These are phyloP conservation scores for Xiphophorus hellerii DNA, from an alignment of 2,113 vertebrate genomes.

Conservation along the genomic window DNA sequence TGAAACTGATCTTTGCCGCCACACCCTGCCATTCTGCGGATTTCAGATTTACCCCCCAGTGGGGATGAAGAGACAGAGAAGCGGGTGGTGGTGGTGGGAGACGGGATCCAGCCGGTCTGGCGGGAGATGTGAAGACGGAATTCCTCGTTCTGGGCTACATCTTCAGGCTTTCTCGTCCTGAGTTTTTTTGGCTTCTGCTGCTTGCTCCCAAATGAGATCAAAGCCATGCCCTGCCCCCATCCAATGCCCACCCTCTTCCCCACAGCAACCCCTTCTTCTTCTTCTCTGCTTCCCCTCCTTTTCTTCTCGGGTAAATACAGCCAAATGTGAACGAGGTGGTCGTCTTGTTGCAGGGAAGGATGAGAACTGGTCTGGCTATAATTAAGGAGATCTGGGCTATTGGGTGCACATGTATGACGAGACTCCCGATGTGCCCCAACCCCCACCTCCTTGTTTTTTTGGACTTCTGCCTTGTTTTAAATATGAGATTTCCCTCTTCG, in stretches of 20 bases:
- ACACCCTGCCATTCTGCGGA: conserved; percentile 67
- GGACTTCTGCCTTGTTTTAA: not conserved
- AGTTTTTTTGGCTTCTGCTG: conserved; percentile 31
- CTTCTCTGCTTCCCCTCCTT: not conserved
- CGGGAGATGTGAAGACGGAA: conserved; percentile 51
- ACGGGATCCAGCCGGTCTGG: conserved; percentile 33
- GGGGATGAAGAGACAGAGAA: conserved; percentile 32
- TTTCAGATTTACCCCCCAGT: conserved; percentile 34
- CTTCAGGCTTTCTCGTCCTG: conserved; percentile 16
- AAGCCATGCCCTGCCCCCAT: conserved; percentile 72
- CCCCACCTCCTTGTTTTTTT: not conserved
- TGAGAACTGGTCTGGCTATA: conserved; percentile 38
- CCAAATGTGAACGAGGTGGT: conserved; percentile 34
- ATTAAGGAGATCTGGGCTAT: conserved; percentile 19
- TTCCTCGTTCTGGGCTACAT: conserved; percentile 43
- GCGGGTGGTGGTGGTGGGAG: conserved; percentile 2
- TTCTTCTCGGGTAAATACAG: conserved; percentile 10
- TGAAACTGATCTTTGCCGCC: conserved; percentile 31
- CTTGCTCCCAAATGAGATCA: conserved; percentile 53
- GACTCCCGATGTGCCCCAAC: not conserved
- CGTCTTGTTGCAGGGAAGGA: conserved; percentile 12
- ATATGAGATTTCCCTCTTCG: not conserved
- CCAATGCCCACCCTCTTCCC: conserved; percentile 23
- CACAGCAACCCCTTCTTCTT: conserved; percentile 14
- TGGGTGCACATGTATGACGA: conserved; percentile 21